phyloP scores from a whole-genome alignment of 2,888 invertebrate genomes.

The Osmoderma eremita region DNA sequence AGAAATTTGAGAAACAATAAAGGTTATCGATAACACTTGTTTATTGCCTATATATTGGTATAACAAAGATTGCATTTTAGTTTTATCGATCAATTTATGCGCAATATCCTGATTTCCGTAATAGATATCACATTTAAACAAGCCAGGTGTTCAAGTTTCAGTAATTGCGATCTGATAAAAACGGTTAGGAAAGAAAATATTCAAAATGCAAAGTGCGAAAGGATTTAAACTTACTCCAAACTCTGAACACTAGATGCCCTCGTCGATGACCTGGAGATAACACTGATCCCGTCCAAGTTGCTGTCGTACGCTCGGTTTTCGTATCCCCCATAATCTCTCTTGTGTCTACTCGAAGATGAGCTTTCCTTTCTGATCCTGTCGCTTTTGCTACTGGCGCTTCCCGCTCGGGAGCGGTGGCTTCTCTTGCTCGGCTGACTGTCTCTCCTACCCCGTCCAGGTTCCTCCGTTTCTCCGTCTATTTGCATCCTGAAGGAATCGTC shows the following conservation, averaged over 20 bases:
- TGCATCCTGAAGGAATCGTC: constrained; percentile 22
- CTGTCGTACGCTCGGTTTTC: constrained; percentile 33
- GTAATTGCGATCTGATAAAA: too few relatives aligned
- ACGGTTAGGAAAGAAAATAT: too few relatives aligned
- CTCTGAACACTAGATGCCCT: constrained; percentile 55
- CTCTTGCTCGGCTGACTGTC: constrained; percentile 41
- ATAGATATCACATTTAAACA: too few relatives aligned
- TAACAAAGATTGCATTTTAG: too few relatives aligned
- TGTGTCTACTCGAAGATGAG: constrained; percentile 8
- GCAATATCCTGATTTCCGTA: too few relatives aligned
- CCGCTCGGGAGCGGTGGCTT: constrained; percentile 40
- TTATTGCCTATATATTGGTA: too few relatives aligned
- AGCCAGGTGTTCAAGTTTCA: too few relatives aligned
- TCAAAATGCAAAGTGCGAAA: too few relatives aligned
- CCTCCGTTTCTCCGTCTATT: constrained; percentile 16
- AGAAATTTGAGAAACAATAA: too few relatives aligned
- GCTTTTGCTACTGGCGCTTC: constrained; percentile 16
- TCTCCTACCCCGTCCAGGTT: constrained; percentile 9
- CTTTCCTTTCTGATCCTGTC: constrained; percentile 37
- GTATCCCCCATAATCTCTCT: neutral
- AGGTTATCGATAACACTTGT: too few relatives aligned
- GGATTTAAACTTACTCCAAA: constrained; percentile 45
- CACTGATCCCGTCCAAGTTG: constrained; percentile 33
- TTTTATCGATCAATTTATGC: too few relatives aligned
- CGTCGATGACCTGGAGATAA: constrained; percentile 47